Evolutionary conservation across 1,140 invertebrate species (phyloP).

Genomic region (Trachymyrmex cornetzi): DNA sequence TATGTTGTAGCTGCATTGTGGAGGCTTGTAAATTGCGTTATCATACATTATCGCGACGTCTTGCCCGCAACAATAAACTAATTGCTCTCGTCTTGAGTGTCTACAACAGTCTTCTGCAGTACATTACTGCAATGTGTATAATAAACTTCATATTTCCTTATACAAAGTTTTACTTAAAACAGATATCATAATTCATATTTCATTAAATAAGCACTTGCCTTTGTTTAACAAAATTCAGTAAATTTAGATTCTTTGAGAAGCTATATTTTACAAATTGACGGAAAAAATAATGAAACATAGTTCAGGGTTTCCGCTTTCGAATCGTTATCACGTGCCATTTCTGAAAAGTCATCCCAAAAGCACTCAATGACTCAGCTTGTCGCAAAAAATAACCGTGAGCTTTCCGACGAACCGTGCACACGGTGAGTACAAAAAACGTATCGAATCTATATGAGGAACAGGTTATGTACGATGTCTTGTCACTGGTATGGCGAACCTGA

Average conservation of each 20-base stretch:
- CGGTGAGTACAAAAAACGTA: slow-evolving; percentile 9
- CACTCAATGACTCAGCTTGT: slow-evolving; percentile 34
- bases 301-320: not conserved
- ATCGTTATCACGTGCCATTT: slow-evolving; percentile 11
- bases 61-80: not conserved
- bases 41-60: slow-evolving; percentile 10
- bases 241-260: slow-evolving; percentile 6
- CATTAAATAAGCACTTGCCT: not conserved
- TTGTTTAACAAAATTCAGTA: not conserved
- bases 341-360: not conserved
- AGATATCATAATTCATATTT: not conserved
- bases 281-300: not conserved
- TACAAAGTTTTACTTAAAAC: slow-evolving; percentile 12
- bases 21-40: slow-evolving; percentile 33
- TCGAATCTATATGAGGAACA: slow-evolving; percentile 25
- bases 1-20: not conserved
- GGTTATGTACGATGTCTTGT: slow-evolving; percentile 37
- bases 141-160: not conserved
- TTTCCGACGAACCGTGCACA: slow-evolving; percentile 4
- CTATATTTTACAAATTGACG: not conserved
- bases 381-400: slow-evolving; percentile 21
- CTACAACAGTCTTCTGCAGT: not conserved
- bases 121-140: not conserved
- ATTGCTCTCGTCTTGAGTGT: not conserved
- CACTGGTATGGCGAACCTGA: slow-evolving; percentile 40